Conservation (phyloP, 2,113 vertebrate species). For the Nothobranchius kuhntae region DNA sequence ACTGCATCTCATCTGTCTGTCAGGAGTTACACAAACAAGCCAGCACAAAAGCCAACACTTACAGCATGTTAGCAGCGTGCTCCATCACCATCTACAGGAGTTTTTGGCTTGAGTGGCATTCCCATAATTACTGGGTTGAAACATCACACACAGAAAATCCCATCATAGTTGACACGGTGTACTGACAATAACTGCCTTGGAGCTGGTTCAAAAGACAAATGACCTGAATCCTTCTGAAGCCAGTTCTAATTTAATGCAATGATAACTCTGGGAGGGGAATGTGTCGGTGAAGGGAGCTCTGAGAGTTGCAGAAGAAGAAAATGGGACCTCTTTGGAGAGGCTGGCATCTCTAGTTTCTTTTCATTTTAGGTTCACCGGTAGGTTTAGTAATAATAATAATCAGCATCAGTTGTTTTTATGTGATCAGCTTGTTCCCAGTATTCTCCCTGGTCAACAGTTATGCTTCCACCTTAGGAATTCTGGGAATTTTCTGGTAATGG, state of each 20-base stretch:
- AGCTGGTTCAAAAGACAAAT: conserved; percentile 30
- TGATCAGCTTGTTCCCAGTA: no score
- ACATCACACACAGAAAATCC: conserved; percentile 19
- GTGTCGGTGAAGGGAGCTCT: conserved; percentile 6
- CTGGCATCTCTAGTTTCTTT: background rate
- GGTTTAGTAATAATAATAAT: no score
- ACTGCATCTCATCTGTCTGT: conserved; percentile 28
- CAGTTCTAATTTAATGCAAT: conserved; percentile 24
- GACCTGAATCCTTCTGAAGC: conserved; percentile 12
- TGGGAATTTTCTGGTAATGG: no score
- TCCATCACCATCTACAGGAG: conserved; percentile 24
- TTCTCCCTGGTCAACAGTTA: no score
- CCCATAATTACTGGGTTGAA: conserved; percentile 22
- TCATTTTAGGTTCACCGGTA: background rate
- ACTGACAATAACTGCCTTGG: conserved; percentile 7
- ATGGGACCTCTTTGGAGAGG: background rate
- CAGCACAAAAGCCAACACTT: conserved; percentile 22
- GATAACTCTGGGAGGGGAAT: conserved; percentile 4
- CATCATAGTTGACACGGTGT: conserved; percentile 1
- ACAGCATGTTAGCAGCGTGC: conserved; percentile 20
- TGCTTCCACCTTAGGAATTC: no score
- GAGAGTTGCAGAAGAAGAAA: conserved; percentile 6
- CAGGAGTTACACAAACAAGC: conserved; percentile 37
- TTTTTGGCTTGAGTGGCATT: conserved; percentile 6
- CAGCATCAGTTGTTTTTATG: no score